A percentile compares a stretch with the other conserved stretches of the same genome.
Conservation (phyloP, 2,797 vertebrate species). For the Balearica regulorum region DNA sequence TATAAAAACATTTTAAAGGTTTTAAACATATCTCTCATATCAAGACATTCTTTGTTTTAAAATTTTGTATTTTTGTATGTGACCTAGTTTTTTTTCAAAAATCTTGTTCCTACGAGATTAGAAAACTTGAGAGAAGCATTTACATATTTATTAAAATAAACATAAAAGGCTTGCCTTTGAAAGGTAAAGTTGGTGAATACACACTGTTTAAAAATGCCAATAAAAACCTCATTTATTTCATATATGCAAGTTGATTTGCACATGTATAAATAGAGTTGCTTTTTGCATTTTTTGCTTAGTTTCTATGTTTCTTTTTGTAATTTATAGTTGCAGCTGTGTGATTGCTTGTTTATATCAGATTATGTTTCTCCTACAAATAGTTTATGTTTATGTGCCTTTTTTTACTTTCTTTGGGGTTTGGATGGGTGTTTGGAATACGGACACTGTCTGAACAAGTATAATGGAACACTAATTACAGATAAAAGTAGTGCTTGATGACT, state of each 20-base stretch:
- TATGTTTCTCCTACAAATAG: conserved; percentile 58
- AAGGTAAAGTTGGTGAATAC: conserved; percentile 66
- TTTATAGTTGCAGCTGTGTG: conserved; percentile 36
- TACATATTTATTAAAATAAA: conserved; percentile 73
- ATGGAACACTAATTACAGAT: conserved; percentile 46
- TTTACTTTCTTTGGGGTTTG: conserved; percentile 49
- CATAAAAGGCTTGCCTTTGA: conserved; percentile 66
- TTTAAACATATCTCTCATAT: conserved; percentile 60
- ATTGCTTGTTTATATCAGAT: conserved; percentile 57
- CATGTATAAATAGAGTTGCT: conserved; percentile 74
- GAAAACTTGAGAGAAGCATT: conserved; percentile 65
- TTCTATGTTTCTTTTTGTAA: conserved; percentile 56
- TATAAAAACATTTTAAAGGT: conserved; percentile 20
- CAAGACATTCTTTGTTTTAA: conserved; percentile 62
- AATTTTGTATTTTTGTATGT: conserved; percentile 66
- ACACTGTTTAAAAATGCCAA: conserved; percentile 75
- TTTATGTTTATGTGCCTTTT: conserved; percentile 77
- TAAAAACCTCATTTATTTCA: conserved; percentile 74
- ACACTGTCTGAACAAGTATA: conserved; percentile 58
- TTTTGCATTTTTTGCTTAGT: conserved; percentile 66
- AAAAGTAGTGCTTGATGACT: neutral
- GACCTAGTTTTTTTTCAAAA: conserved; percentile 49
- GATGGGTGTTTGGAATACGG: conserved; percentile 33
- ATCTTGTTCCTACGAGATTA: conserved; percentile 55
- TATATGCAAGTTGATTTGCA: conserved; percentile 81